phyloP scores from a whole-genome alignment of 2,888 invertebrate genomes.

The Tenthredo distinguenda region DNA sequence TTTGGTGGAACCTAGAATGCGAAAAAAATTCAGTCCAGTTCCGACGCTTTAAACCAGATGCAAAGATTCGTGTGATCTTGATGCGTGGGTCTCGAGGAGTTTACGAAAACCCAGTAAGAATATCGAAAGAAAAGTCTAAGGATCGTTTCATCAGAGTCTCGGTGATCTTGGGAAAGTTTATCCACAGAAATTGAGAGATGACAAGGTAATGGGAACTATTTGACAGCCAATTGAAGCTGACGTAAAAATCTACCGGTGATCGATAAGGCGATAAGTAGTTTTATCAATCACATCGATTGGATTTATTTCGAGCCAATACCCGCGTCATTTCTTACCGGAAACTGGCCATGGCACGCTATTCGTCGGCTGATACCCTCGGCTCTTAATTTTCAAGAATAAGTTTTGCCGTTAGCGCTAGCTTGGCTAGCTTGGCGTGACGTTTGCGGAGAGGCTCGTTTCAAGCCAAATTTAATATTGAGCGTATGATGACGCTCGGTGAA shows the following conservation, averaged over 20 bases:
- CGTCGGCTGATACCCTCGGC: neutral
- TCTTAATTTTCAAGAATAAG: slow-evolving; percentile 29
- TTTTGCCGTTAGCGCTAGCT: neutral
- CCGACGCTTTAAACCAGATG: neutral
- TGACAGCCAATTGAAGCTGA: slow-evolving; percentile 34
- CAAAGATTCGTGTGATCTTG: neutral
- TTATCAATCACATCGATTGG: slow-evolving; percentile 58
- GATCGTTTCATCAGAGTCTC: neutral
- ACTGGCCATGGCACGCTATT: slow-evolving; percentile 23
- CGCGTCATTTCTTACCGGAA: slow-evolving; percentile 21
- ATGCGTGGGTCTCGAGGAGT: neutral
- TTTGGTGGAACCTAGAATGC: neutral
- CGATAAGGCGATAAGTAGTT: slow-evolving; percentile 54
- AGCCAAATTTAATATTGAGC: slow-evolving; percentile 38
- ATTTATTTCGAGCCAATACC: slow-evolving; percentile 53
- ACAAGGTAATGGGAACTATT: neutral
- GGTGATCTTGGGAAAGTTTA: neutral
- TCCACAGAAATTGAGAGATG: neutral
- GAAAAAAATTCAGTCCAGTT: neutral
- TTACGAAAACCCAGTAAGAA: too few relatives aligned
- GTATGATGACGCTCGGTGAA: slow-evolving; percentile 42
- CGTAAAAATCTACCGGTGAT: neutral
- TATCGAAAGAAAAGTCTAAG: neutral
- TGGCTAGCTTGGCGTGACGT: neutral
- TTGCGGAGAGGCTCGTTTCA: slow-evolving; percentile 38